phyloP scores from a whole-genome alignment of 2,888 invertebrate species.

The Drosophila cracens region DNA sequence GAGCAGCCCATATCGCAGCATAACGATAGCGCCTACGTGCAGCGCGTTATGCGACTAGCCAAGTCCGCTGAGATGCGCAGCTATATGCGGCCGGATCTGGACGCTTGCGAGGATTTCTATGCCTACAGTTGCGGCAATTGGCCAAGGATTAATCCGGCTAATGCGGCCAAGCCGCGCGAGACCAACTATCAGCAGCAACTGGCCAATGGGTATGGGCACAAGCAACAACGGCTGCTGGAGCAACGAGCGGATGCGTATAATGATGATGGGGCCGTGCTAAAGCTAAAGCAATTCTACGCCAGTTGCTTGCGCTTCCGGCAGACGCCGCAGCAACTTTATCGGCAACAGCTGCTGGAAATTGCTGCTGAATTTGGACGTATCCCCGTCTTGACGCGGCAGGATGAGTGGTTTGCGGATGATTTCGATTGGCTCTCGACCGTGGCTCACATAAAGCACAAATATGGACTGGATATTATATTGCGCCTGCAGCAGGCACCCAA shows the following conservation, averaged over 20 bases:
- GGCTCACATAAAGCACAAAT: slow-evolving; percentile 73
- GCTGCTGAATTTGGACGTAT: slow-evolving; percentile 75
- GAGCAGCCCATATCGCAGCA: slow-evolving; percentile 71
- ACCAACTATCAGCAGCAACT: slow-evolving; percentile 74
- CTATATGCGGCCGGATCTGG: slow-evolving; percentile 75
- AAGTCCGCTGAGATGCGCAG: slow-evolving; percentile 80
- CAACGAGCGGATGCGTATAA: slow-evolving; percentile 50
- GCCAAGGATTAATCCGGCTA: slow-evolving; percentile 79
- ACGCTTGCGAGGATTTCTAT: slow-evolving; percentile 81
- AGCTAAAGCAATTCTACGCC: slow-evolving; percentile 79
- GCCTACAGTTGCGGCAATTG: slow-evolving; percentile 82
- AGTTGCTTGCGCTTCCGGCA: slow-evolving; percentile 71
- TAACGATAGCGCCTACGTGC: slow-evolving; percentile 74
- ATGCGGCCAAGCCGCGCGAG: slow-evolving; percentile 60
- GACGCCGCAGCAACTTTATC: slow-evolving; percentile 39
- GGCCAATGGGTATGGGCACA: slow-evolving; percentile 70
- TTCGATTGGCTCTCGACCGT: slow-evolving; percentile 80
- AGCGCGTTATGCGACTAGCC: slow-evolving; percentile 77
- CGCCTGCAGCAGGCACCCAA: slow-evolving; percentile 63
- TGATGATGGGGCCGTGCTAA: slow-evolving; percentile 54
- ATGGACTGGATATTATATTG: slow-evolving; percentile 80
- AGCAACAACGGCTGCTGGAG: slow-evolving; percentile 71
- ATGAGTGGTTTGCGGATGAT: slow-evolving; percentile 49
- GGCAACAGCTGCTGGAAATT: slow-evolving; percentile 60
- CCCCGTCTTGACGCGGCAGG: slow-evolving; percentile 65